A percentile compares a stretch with the other conserved stretches of the same genome.
Evolutionary conservation across 2,888 invertebrate species (phyloP).

Genomic region (Sepiola atlantica): DNA sequence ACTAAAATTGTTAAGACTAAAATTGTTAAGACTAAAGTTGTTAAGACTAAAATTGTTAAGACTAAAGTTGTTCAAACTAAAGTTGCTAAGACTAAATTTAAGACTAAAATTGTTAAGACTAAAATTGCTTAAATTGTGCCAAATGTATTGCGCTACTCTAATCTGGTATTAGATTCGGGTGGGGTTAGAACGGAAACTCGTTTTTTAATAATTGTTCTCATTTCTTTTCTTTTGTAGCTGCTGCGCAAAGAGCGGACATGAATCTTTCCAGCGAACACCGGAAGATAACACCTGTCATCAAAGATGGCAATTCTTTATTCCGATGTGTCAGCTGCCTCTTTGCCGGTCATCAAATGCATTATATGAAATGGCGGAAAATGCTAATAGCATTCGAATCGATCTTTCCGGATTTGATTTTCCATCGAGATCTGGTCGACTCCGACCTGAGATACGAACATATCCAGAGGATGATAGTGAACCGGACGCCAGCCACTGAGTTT

Average conservation of each 20-base stretch:
- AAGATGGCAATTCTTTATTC: constrained; percentile 44
- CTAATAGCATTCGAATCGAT: background rate
- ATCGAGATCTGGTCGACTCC: background rate
- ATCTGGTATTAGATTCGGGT: no score
- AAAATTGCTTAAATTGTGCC: no score
- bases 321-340: background rate
- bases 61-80: no score
- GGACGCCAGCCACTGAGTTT: background rate
- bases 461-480: background rate
- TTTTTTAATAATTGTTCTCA: background rate
- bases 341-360: constrained; percentile 33
- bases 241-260: background rate
- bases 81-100: no score
- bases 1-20: no score
- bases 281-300: constrained; percentile 34
- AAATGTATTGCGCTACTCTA: no score
- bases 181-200: background rate
- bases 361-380: constrained; percentile 40
- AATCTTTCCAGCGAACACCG: constrained; percentile 6
- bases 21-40: no score
- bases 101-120: no score
- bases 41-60: no score
- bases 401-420: constrained; percentile 40
- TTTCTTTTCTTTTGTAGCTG: background rate
- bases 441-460: background rate